phyloP scores from a whole-genome alignment of 2,888 invertebrate genomes.

The Parnassius apollo region DNA sequence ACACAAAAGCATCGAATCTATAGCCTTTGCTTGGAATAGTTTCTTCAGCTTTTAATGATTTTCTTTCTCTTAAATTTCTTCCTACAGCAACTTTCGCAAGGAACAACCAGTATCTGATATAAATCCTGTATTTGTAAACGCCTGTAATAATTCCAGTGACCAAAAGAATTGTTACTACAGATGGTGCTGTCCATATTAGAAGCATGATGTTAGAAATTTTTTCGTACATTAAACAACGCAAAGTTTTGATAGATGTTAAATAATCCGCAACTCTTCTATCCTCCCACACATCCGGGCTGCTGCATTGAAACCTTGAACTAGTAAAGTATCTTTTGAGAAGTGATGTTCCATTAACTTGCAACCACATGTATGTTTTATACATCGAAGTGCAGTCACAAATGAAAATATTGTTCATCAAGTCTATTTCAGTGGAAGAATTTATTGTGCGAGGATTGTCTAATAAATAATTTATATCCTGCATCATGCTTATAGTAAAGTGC shows the following conservation, averaged over 20 bases:
- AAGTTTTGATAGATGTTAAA: conserved; percentile 58
- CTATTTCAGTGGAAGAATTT: conserved; percentile 53
- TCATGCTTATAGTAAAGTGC: conserved; percentile 78
- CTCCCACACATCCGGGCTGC: conserved; percentile 71
- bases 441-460: conserved; percentile 47
- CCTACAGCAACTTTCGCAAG: conserved; percentile 76
- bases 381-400: conserved; percentile 77
- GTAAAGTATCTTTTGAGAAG: conserved; percentile 56
- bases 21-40: conserved; percentile 49
- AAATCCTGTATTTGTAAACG: conserved; percentile 69
- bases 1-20: conserved; percentile 82
- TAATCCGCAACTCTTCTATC: conserved; percentile 65
- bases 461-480: conserved; percentile 76
- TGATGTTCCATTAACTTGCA: conserved; percentile 58
- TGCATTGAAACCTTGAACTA: conserved; percentile 62
- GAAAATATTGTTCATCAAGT: conserved; percentile 77
- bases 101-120: conserved; percentile 80
- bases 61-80: conserved; percentile 54
- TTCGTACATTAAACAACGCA: conserved; percentile 64
- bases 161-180: conserved; percentile 57
- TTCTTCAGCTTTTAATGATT: conserved; percentile 34
- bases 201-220: conserved; percentile 63
- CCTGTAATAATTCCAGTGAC: conserved; percentile 47
- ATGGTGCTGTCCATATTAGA: conserved; percentile 65
- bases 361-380: conserved; percentile 66